A percentile compares a stretch with the other conserved stretches of the same genome.
Evolutionary conservation across 2,797 vertebrate species (phyloP).

Genomic region (Anguilla megastoma): DNA sequence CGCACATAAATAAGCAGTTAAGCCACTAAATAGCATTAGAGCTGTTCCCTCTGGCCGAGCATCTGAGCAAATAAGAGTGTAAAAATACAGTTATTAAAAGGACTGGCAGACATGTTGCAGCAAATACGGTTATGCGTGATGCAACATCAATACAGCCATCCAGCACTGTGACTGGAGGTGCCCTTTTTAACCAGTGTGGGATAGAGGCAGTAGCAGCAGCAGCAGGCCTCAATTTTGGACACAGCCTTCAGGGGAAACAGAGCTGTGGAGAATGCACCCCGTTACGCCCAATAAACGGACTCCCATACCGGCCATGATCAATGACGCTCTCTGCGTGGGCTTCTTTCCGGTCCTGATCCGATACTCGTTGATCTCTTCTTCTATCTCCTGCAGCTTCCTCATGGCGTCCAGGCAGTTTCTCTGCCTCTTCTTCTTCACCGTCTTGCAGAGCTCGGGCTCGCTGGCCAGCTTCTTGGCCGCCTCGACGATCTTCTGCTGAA

Average conservation of each 20-base stretch:
- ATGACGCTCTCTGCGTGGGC: slow-evolving; percentile 82
- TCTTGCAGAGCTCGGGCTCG: slow-evolving; percentile 87
- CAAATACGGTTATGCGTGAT: background rate
- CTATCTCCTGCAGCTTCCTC: slow-evolving; percentile 86
- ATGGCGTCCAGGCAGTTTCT: slow-evolving; percentile 83
- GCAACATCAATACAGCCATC: background rate
- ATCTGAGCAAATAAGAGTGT: background rate
- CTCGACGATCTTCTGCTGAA: slow-evolving; percentile 94
- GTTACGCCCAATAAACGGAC: background rate
- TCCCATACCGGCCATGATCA: slow-evolving; percentile 78
- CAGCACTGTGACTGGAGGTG: background rate
- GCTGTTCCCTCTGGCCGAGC: background rate
- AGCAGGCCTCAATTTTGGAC: background rate
- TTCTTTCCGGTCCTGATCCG: slow-evolving; percentile 83
- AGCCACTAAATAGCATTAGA: background rate
- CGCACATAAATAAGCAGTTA: background rate
- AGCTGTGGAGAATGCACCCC: background rate
- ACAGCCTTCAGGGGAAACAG: background rate
- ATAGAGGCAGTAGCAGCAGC: background rate
- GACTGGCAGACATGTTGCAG: background rate
- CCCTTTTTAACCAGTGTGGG: slow-evolving; percentile 1
- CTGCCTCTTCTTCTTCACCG: slow-evolving; percentile 89
- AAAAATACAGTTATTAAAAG: background rate
- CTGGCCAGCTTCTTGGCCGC: slow-evolving; percentile 86
- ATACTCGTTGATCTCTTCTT: slow-evolving; percentile 87